Percentiles rank a stretch among this genome's conserved stretches.
phyloP scores from a whole-genome alignment of 2,888 invertebrate species.

The Ellobium chinense region DNA sequence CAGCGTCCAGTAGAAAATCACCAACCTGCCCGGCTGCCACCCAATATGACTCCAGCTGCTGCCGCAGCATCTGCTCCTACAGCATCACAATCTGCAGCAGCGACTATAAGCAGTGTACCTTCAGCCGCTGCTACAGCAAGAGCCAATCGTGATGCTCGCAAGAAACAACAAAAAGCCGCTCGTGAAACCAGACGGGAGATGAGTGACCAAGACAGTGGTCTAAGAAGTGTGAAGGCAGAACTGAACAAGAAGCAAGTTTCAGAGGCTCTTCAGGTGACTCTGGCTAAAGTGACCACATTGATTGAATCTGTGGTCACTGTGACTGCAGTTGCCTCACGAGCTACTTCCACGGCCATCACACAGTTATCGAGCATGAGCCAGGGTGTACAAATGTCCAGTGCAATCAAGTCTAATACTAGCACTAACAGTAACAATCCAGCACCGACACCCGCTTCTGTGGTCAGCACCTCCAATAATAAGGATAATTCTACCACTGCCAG shows the following conservation, averaged over 20 bases:
- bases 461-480: slow-evolving; percentile 25
- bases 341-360: slow-evolving; percentile 31
- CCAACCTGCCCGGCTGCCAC: slow-evolving; percentile 30
- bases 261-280: slow-evolving; percentile 25
- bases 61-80: slow-evolving; percentile 5
- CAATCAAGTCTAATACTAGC: background rate
- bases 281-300: slow-evolving; percentile 24
- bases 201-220: slow-evolving; percentile 27
- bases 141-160: slow-evolving; percentile 40
- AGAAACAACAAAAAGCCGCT: slow-evolving; percentile 38
- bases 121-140: slow-evolving; percentile 36
- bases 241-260: slow-evolving; percentile 34
- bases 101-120: background rate
- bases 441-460: background rate
- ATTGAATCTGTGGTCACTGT: slow-evolving; percentile 44
- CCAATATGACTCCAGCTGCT: slow-evolving; percentile 38
- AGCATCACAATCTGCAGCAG: background rate
- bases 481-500: slow-evolving; percentile 14
- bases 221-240: slow-evolving; percentile 29
- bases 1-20: background rate
- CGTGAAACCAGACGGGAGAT: slow-evolving; percentile 38
- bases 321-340: slow-evolving; percentile 24
- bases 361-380: slow-evolving; percentile 40
- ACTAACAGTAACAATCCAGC: background rate
- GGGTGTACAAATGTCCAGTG: background rate